Percentiles rank a stretch among this genome's conserved stretches.
These are phyloP conservation scores for Austrolebias charrua DNA, from an alignment of 2,797 vertebrate genomes.

Conservation along the genomic window DNA sequence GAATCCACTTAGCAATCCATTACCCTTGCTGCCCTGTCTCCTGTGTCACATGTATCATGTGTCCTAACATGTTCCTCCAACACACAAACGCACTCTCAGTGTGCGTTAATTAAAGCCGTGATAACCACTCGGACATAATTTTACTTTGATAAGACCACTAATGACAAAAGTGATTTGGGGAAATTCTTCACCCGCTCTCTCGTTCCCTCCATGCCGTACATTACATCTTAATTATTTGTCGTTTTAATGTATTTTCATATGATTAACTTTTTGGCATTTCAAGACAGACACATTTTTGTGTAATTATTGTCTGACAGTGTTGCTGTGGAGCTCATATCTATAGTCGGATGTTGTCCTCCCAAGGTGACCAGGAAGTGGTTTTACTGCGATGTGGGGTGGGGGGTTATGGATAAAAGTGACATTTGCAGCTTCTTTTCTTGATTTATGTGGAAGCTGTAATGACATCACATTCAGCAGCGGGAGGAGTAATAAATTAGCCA, in stretches of 20 bases:
- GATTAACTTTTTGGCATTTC: conserved; percentile 60
- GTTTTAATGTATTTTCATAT: conserved; percentile 61
- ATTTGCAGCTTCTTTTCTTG: conserved; percentile 44
- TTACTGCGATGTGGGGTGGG: conserved; percentile 37
- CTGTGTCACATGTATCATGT: conserved; percentile 43
- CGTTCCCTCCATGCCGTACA: conserved; percentile 46
- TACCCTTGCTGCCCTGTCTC: conserved; percentile 37
- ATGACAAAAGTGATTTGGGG: conserved; percentile 69
- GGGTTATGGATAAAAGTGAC: conserved; percentile 52
- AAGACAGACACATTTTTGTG: conserved; percentile 38
- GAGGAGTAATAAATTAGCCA: conserved; percentile 69
- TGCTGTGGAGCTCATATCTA: conserved; percentile 59
- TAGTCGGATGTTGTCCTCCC: conserved; percentile 61
- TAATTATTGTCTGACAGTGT: conserved; percentile 67
- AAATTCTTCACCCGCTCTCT: conserved; percentile 36
- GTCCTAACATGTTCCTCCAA: conserved; percentile 28
- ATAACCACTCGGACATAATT: conserved; percentile 48
- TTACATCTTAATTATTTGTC: conserved; percentile 69
- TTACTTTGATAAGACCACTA: conserved; percentile 68
- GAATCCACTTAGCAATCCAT: conserved; percentile 64
- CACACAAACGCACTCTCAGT: conserved; percentile 24
- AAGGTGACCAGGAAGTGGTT: conserved; percentile 80
- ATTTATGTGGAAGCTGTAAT: conserved; percentile 71
- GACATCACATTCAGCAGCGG: conserved; percentile 67
- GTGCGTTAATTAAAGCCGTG: conserved; percentile 63